A percentile compares a stretch with the other conserved stretches of the same genome.
Conservation (phyloP, 2,113 vertebrate species). For the Periophthalmodon schlosseri region DNA sequence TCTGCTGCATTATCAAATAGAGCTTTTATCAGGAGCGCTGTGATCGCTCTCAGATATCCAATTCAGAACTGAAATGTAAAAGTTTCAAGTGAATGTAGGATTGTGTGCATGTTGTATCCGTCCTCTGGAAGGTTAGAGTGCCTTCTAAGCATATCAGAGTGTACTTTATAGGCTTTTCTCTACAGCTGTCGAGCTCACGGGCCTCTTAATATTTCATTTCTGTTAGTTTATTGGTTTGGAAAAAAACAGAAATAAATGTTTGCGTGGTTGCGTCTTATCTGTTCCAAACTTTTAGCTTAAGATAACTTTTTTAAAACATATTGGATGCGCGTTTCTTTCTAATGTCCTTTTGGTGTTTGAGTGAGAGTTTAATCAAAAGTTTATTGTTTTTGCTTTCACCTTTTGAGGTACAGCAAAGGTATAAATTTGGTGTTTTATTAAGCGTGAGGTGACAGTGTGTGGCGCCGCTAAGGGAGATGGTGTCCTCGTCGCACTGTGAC, state of each 20-base stretch:
- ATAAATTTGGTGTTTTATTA: slow-evolving; percentile 8
- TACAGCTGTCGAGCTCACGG: slow-evolving; percentile 40
- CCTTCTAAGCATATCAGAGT: slow-evolving; percentile 55
- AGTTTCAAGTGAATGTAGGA: slow-evolving; percentile 73
- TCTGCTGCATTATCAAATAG: slow-evolving; percentile 74
- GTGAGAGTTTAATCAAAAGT: neutral
- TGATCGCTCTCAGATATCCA: slow-evolving; percentile 74
- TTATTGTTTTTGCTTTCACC: neutral
- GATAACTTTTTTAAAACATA: slow-evolving; percentile 12
- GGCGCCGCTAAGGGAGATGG: slow-evolving; percentile 12
- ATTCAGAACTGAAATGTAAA: slow-evolving; percentile 79
- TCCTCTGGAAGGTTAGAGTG: slow-evolving; percentile 50
- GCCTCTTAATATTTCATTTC: slow-evolving; percentile 73
- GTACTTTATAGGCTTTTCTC: slow-evolving; percentile 51
- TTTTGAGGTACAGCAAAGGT: neutral
- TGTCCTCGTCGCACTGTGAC: slow-evolving; percentile 25
- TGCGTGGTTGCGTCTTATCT: slow-evolving; percentile 28
- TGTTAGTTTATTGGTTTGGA: slow-evolving; percentile 66
- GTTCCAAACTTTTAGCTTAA: slow-evolving; percentile 18
- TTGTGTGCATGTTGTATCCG: slow-evolving; percentile 60
- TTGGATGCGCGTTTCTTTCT: neutral
- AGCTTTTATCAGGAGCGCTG: slow-evolving; percentile 77
- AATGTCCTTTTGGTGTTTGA: neutral
- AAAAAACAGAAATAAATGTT: slow-evolving; percentile 33
- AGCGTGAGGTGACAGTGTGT: neutral